A percentile compares a stretch with the other conserved stretches of the same genome.
Conservation (phyloP, 2,888 invertebrate species). For the Mythimna impura region DNA sequence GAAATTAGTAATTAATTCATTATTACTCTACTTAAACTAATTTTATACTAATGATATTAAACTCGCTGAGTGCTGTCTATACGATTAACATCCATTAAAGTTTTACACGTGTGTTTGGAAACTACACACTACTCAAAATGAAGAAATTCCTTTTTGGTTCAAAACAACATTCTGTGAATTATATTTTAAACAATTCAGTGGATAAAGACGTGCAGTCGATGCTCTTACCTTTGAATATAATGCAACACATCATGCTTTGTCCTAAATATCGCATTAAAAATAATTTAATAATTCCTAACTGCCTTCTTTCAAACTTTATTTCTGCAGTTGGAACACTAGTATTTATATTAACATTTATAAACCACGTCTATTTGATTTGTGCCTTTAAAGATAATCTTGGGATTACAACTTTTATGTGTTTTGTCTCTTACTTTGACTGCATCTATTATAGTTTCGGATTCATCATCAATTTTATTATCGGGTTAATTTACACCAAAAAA, state of each 20-base stretch:
- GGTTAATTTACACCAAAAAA: constrained; percentile 8
- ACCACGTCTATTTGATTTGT: background rate
- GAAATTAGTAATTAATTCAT: no score
- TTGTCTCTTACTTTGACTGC: constrained; percentile 12
- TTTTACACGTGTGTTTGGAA: background rate
- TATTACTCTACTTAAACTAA: background rate
- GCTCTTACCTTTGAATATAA: constrained; percentile 29
- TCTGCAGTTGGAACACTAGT: constrained; percentile 18
- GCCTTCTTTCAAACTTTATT: background rate
- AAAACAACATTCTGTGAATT: background rate
- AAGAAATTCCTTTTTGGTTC: background rate
- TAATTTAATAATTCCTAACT: constrained; percentile 7
- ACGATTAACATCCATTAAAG: background rate
- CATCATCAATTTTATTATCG: constrained; percentile 10
- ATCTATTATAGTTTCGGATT: constrained; percentile 25
- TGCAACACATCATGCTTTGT: constrained; percentile 23
- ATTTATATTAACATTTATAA: constrained; percentile 15
- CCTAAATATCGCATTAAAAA: constrained; percentile 25
- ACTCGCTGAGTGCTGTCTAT: background rate
- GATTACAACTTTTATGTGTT: background rate
- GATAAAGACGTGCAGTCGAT: constrained; percentile 27
- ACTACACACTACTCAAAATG: constrained; percentile 2
- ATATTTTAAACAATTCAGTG: background rate
- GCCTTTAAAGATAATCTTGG: background rate
- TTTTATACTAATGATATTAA: background rate